These are phyloP conservation scores for Pelodytes ibericus DNA, from an alignment of 2,797 vertebrate species.

Conservation along the genomic window DNA sequence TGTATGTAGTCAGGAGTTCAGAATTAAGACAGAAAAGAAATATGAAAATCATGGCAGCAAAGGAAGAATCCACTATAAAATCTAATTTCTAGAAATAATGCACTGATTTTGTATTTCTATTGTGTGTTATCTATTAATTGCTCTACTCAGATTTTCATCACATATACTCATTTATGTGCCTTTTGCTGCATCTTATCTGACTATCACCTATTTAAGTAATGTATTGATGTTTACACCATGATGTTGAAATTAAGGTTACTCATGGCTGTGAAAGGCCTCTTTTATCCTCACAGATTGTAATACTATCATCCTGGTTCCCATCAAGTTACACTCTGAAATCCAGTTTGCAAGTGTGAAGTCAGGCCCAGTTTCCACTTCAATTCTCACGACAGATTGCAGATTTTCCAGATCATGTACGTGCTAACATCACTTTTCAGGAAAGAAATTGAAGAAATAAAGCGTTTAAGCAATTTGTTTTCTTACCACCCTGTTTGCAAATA, in stretches of 20 bases:
- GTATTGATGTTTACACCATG: conserved; percentile 15
- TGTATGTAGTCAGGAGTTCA: too few species aligned
- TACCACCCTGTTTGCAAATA: conserved; percentile 59
- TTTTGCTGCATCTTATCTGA: neutral
- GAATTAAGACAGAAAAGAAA: too few species aligned
- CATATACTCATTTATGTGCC: too few species aligned
- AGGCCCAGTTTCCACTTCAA: conserved; percentile 26
- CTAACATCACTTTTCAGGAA: conserved; percentile 20
- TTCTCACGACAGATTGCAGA: conserved; percentile 17
- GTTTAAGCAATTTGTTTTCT: conserved; percentile 52
- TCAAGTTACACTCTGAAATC: conserved; percentile 50
- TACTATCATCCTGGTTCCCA: conserved; percentile 47
- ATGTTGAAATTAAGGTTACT: conserved; percentile 28
- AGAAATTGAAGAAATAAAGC: conserved; percentile 33
- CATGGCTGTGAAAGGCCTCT: conserved; percentile 43
- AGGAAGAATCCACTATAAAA: too few species aligned
- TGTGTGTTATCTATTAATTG: too few species aligned
- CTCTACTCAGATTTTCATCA: too few species aligned
- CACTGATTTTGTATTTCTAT: too few species aligned
- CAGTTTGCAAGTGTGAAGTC: conserved; percentile 43
- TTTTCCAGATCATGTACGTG: conserved; percentile 40
- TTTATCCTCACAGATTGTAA: conserved; percentile 29
- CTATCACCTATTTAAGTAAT: conserved; percentile 23
- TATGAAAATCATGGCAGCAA: too few species aligned
- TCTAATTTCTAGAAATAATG: too few species aligned